phyloP scores from a whole-genome alignment of 2,113 vertebrate genomes.

The Bungarus multicinctus region DNA sequence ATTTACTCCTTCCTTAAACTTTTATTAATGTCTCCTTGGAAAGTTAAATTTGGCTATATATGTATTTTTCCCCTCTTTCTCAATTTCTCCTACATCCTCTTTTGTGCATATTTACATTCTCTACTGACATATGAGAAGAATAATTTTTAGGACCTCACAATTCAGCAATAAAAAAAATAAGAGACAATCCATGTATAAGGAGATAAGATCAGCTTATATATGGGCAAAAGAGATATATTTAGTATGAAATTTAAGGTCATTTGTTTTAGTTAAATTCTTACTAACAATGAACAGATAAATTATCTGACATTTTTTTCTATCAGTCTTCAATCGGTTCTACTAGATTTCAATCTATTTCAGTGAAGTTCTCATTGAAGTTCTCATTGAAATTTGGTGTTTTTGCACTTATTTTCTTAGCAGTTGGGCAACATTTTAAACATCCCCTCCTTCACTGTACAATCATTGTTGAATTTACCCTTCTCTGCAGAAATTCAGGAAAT shows the following conservation, averaged over 20 bases:
- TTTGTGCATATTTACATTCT: conserved; percentile 6
- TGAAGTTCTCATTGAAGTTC: not conserved
- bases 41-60: conserved; percentile 12
- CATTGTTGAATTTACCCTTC: not conserved
- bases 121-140: conserved; percentile 6
- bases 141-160: not conserved
- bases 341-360: not conserved
- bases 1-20: conserved; percentile 34
- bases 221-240: not conserved
- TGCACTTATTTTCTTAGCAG: not conserved
- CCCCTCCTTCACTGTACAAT: not conserved
- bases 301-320: not conserved
- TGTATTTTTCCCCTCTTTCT: not conserved
- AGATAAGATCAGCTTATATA: not conserved
- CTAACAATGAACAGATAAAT: not conserved
- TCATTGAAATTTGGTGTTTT: not conserved
- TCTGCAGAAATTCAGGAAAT: not conserved
- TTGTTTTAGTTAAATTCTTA: not conserved
- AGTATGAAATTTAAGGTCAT: not conserved
- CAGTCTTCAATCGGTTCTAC: not conserved
- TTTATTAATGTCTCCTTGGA: conserved; percentile 49
- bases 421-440: not conserved
- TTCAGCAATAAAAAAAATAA: not conserved
- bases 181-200: not conserved
- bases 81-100: not conserved